Evolutionary conservation across 2,888 invertebrate species (phyloP).

Genomic region (Chloroclystis v-ata): DNA sequence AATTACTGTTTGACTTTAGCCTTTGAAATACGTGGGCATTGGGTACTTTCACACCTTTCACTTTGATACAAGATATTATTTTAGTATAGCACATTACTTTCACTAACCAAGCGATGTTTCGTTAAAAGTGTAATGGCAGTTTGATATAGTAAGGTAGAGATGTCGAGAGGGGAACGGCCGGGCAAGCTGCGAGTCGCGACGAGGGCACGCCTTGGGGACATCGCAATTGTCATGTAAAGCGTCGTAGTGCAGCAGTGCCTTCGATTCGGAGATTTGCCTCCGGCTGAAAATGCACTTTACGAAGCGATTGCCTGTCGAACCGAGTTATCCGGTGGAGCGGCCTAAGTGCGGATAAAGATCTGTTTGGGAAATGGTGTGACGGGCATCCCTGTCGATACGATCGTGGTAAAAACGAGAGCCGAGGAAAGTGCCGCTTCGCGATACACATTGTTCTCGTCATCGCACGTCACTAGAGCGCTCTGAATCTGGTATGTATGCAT

Average conservation of each 20-base stretch:
- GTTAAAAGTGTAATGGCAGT: conserved; percentile 28
- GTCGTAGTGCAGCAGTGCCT: conserved; percentile 50
- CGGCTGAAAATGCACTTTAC: conserved; percentile 74
- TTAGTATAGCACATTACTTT: conserved; percentile 39
- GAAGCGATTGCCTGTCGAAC: conserved; percentile 70
- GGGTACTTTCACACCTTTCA: conserved; percentile 60
- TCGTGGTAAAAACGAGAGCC: conserved; percentile 41
- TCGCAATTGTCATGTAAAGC: conserved; percentile 74
- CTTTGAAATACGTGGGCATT: conserved; percentile 20
- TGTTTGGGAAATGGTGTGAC: conserved; percentile 42
- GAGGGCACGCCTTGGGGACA: conserved; percentile 56
- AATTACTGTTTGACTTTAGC: conserved; percentile 11
- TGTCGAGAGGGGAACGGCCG: conserved; percentile 30
- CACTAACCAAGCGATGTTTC: conserved; percentile 16
- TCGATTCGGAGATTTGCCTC: conserved; percentile 53
- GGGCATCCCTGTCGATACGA: conserved; percentile 39
- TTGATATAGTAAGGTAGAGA: conserved; percentile 41
- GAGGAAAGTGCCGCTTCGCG: conserved; percentile 36
- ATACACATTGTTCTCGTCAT: conserved; percentile 37
- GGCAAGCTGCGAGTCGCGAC: conserved; percentile 44
- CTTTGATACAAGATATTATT: conserved; percentile 38
- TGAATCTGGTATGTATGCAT: conserved; percentile 24
- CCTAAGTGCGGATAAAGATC: conserved; percentile 62
- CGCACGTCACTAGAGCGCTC: conserved; percentile 23
- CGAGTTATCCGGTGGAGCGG: conserved; percentile 58